A percentile compares a stretch with the other conserved stretches of the same genome.
Evolutionary conservation across 1,140 invertebrate genomes (phyloP).

Genomic region (Papilio glaucus): DNA sequence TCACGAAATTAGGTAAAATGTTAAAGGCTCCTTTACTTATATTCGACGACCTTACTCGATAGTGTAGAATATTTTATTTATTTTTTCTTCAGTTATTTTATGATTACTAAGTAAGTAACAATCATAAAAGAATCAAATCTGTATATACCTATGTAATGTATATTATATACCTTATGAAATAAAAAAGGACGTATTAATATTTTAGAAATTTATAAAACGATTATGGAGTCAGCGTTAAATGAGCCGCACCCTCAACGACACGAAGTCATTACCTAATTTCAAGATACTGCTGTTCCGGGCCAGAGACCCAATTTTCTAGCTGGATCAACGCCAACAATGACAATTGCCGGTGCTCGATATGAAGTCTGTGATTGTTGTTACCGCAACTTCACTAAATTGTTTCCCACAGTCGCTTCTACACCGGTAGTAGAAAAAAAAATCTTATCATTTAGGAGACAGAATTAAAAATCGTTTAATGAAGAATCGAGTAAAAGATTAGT

Average conservation of each 20-base stretch:
- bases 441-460: too few species aligned
- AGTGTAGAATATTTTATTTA: neutral
- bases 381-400: neutral
- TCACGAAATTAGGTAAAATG: slow-evolving; percentile 37
- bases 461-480: too few species aligned
- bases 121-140: too few species aligned
- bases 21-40: slow-evolving; percentile 33
- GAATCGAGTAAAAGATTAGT: too few species aligned
- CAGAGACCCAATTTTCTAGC: slow-evolving; percentile 17
- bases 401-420: neutral
- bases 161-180: too few species aligned
- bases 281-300: slow-evolving; percentile 18
- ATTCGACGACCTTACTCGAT: neutral
- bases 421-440: neutral
- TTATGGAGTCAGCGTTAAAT: neutral
- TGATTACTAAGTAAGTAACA: too few species aligned
- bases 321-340: slow-evolving; percentile 33
- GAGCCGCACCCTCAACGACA: slow-evolving; percentile 1
- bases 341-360: slow-evolving; percentile 21
- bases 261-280: slow-evolving; percentile 29
- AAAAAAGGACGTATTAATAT: neutral
- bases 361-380: slow-evolving; percentile 21
- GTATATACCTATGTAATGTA: too few species aligned
- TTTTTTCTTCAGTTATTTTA: too few species aligned
- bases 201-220: neutral